Conservation (phyloP, 2,113 vertebrate species). For the Ptyas mucosa region DNA sequence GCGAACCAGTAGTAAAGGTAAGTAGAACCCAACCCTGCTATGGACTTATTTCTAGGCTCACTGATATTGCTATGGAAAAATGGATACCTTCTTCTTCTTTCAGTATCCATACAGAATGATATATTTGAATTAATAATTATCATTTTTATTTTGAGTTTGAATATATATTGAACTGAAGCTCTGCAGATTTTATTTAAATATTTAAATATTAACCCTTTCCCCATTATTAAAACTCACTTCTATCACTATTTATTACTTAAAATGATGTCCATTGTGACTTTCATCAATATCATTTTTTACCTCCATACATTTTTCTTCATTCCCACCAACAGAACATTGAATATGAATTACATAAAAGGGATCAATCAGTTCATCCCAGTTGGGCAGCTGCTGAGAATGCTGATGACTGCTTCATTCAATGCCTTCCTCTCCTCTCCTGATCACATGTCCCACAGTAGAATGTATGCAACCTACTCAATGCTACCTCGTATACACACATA, state of each 20-base stretch:
- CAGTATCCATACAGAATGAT: neutral
- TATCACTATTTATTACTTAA: neutral
- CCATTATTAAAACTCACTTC: neutral
- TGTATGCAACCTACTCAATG: neutral
- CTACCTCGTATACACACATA: neutral
- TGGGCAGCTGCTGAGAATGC: neutral
- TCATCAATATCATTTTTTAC: neutral
- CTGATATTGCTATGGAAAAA: neutral
- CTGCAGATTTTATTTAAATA: neutral
- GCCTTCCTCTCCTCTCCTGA: neutral
- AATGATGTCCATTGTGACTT: neutral
- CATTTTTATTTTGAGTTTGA: neutral
- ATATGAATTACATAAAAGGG: neutral
- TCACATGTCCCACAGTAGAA: neutral
- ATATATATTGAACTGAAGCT: neutral
- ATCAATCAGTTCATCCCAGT: neutral
- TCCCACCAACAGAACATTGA: neutral
- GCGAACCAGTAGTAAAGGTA: too few relatives aligned
- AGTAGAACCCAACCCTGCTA: neutral
- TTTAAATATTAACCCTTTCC: neutral
- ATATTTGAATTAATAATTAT: neutral
- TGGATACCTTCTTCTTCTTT: neutral
- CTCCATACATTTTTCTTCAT: neutral
- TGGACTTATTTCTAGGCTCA: neutral
- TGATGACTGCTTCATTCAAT: neutral